Evolutionary conservation across 2,888 invertebrate species (phyloP).

Genomic region (Alloplasta piceator): DNA sequence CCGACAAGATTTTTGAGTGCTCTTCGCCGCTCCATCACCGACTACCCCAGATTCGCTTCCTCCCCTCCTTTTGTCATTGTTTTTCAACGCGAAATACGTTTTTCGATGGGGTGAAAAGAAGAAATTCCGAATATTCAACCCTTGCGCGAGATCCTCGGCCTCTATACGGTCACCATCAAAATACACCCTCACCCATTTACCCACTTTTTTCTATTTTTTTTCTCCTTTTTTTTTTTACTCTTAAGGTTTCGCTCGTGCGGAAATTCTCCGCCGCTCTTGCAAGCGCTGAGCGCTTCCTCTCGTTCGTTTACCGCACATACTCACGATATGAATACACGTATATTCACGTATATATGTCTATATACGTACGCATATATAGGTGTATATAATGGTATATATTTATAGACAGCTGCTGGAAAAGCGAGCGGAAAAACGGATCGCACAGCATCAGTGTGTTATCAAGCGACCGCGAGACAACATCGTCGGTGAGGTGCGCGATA

Average conservation of each 20-base stretch:
- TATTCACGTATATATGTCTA: background rate
- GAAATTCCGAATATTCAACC: no score
- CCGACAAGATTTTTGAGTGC: no score
- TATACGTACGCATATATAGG: constrained; percentile 2
- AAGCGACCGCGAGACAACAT: constrained; percentile 49
- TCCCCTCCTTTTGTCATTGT: no score
- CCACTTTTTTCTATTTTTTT: no score
- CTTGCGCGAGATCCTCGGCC: no score
- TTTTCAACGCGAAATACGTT: no score
- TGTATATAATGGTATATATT: constrained; percentile 21
- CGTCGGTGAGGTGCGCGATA: constrained; percentile 24
- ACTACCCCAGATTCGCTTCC: no score
- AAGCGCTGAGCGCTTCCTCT: constrained; percentile 38
- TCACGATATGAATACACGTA: constrained; percentile 16
- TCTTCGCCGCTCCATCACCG: no score
- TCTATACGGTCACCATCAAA: no score
- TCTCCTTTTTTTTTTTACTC: constrained; percentile 23
- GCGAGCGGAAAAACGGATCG: constrained; percentile 41
- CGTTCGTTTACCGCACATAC: constrained; percentile 41
- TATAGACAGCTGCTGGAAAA: constrained; percentile 39
- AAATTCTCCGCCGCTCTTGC: constrained; percentile 30
- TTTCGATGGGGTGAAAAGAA: no score
- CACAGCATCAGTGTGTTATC: constrained; percentile 54
- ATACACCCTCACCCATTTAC: no score
- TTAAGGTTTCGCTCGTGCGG: constrained; percentile 7